Base-by-base conservation (phyloP, 2,797 vertebrate genomes). In the Psittacula derbiana region DNA sequence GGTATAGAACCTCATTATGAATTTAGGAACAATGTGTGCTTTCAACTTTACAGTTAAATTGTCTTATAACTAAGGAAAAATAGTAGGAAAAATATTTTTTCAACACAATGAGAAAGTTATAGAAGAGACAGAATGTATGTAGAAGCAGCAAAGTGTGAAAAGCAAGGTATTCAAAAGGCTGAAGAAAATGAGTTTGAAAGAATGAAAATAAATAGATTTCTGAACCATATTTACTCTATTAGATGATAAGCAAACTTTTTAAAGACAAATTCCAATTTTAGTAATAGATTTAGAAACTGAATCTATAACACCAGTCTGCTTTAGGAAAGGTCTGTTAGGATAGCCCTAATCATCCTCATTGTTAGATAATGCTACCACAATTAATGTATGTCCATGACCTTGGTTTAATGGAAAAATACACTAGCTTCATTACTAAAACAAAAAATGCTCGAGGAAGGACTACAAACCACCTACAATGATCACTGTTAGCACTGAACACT, bases 21-120 rank as follows among this genome's bases (percentile, higher is more conserved):
- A 66, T 87, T 84, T 82, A 81, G 50, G 79, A 96, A 73, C 4
- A 83, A 60, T 25, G 8, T 36, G 12, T 10, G 1, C 31, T 84
- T 88, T 86, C 30, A 86, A 60, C 30, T 87, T 84, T 4, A 65
- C 12, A 58, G 25, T 76, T 49, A 80, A 86, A 86, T 81, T 8
- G 23, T 40, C 18, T 6, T 55, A 33, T 58, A 90, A 80, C 67
- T 60, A 88, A 78, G 69, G 36, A 38, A 38, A 38, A 38, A 38
- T 38, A 38, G 41, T 4, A 40, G 21, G 11, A 4, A 11, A 55
- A 49, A 21, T 12, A 11, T 73, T 66, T 61, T 28, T 80, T 36
- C 14, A 53, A 55, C 7, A 62, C 72, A 82, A 62, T 27, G 4
- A 33, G 30, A 31, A 81, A 5, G 7, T 41, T 47, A 73, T 49